Evolutionary conservation across 2,113 vertebrate species (phyloP), one percentile per base, ranked within the genome.

Genomic region (Sitta europaea): DNA sequence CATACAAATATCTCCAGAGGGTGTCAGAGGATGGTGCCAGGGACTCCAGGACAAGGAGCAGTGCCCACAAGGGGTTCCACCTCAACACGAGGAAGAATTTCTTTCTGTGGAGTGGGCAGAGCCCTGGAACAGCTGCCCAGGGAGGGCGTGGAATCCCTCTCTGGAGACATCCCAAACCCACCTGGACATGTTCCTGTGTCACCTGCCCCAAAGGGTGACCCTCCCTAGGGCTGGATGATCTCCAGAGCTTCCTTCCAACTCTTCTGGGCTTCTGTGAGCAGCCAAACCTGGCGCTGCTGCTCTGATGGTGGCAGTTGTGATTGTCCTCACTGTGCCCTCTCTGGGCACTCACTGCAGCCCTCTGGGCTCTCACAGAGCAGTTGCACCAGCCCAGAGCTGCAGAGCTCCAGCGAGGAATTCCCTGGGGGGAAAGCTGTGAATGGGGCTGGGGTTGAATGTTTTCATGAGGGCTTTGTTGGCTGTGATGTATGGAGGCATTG

Each of bases 391-490:
- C 9, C 58, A 54, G 47, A 74, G 72, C 75, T 28, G 9, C 55
- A 53, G 45, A 79, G 67, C 76, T 25, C 9, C 51, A 14, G 40
- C 36, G 14, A 48, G 73, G 55, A 80, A 2, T 40, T 42, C 54
- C 58, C 8, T 43, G 50, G 68, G 77, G 87, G 7, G 33, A 7
- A 80, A 33, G 40, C 11, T 94, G 88, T 91, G 87, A 89, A 78
- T 75, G 87, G 35, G 70, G 45, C 59, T 1, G 55, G 57, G 10
- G 40, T 22, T 18, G 40, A 12, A 2, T 71, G 70, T 63, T 94
- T 81, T 78, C 83, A 17, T 53, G 31, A 77, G 76, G 76, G 50
- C 84, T 96, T 67, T 89, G 83, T 81, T 92, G 81, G 89, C 86
- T 0, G 0, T 92, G 90, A 80, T 54, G 75, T 62, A 23, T 47